phyloP scores from a whole-genome alignment of 2,797 vertebrate species.

The Melanotaenia pygmaea region DNA sequence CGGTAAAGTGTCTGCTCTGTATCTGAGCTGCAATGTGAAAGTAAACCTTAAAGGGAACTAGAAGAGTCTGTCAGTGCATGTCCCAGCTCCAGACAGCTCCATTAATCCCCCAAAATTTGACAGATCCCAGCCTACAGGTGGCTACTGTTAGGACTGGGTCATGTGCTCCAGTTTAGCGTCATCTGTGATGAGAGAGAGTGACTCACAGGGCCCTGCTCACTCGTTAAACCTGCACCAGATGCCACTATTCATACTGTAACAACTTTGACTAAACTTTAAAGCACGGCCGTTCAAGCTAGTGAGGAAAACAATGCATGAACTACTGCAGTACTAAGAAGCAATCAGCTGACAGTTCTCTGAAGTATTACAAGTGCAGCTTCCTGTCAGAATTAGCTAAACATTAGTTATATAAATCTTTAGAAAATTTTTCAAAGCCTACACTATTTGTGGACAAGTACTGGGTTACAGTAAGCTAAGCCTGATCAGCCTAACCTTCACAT shows the following conservation, averaged over 20 bases:
- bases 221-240: conserved; percentile 9
- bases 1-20: background rate
- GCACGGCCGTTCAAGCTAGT: conserved; percentile 2
- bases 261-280: conserved; percentile 3
- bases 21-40: conserved; percentile 2
- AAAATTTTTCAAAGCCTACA: conserved; percentile 41
- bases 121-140: conserved; percentile 13
- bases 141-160: conserved; percentile 3
- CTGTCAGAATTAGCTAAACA: conserved; percentile 29
- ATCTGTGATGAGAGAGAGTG: conserved; percentile 10
- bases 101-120: conserved; percentile 8
- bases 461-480: conserved; percentile 7
- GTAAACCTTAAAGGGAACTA: conserved; percentile 7
- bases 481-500: conserved; percentile 31
- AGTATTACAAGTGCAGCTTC: conserved; percentile 40
- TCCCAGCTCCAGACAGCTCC: conserved; percentile 2
- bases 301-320: conserved; percentile 30
- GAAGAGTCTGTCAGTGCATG: conserved; percentile 5
- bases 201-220: conserved; percentile 5
- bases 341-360: conserved; percentile 25
- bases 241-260: conserved; percentile 15
- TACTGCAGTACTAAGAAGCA: conserved; percentile 28
- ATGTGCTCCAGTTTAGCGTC: conserved; percentile 12
- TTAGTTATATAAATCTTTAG: conserved; percentile 32
- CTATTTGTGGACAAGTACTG: conserved; percentile 16